Conservation (phyloP, 2,113 vertebrate species). For the Collichthys lucidus region DNA sequence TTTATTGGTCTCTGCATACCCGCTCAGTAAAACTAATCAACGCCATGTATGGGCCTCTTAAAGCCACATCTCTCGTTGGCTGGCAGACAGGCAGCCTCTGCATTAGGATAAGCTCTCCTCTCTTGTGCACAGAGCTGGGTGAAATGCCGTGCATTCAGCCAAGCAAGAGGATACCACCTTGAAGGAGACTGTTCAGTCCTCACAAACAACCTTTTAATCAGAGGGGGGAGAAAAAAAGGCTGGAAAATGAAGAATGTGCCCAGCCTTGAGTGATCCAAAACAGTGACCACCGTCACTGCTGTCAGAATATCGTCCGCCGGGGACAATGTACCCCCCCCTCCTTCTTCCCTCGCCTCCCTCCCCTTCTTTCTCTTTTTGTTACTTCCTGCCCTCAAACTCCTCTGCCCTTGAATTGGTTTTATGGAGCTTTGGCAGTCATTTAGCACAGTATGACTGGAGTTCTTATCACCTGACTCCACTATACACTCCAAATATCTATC, state of each 20-base stretch:
- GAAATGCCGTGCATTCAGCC: constrained; percentile 63
- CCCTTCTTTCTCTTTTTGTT: constrained; percentile 36
- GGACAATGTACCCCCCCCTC: constrained; percentile 52
- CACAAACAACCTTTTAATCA: constrained; percentile 82
- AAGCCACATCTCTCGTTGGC: constrained; percentile 80
- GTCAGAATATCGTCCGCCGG: constrained; percentile 70
- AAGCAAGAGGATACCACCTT: constrained; percentile 73
- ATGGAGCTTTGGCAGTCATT: constrained; percentile 76
- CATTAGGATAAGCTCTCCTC: constrained; percentile 73
- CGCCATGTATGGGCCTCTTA: constrained; percentile 84
- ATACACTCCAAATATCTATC: constrained; percentile 81
- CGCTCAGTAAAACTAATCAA: constrained; percentile 87
- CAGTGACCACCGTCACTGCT: constrained; percentile 68
- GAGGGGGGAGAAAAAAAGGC: constrained; percentile 43
- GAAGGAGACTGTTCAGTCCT: constrained; percentile 74
- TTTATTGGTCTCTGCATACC: constrained; percentile 87
- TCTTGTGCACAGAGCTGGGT: constrained; percentile 62
- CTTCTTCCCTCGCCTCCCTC: constrained; percentile 14
- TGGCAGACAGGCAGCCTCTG: constrained; percentile 64
- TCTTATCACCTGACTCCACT: constrained; percentile 80
- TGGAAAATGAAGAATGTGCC: constrained; percentile 74
- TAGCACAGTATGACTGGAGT: constrained; percentile 78
- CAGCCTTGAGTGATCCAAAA: constrained; percentile 80
- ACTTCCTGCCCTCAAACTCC: constrained; percentile 69
- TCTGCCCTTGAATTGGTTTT: constrained; percentile 79